Evolutionary conservation across 2,797 vertebrate genomes (phyloP).

Genomic region (Cirrhinus mrigala): DNA sequence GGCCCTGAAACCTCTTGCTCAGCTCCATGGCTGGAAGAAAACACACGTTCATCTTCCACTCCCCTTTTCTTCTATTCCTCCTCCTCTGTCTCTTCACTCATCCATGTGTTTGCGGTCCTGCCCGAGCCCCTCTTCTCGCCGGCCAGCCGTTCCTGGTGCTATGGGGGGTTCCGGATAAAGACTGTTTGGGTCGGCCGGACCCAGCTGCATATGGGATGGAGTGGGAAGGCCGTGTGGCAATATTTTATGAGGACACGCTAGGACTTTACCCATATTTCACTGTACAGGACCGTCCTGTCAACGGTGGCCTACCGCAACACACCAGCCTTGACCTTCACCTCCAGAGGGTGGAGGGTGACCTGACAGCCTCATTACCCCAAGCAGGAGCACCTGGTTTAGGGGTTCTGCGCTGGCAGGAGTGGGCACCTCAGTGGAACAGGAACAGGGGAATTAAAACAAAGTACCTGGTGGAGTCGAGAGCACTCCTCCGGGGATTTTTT

Average conservation of each 20-base stretch:
- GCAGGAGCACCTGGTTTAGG: slow-evolving; percentile 78
- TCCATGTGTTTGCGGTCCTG: slow-evolving; percentile 66
- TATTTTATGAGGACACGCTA: slow-evolving; percentile 80
- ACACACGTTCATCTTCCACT: slow-evolving; percentile 49
- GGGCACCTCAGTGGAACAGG: slow-evolving; percentile 80
- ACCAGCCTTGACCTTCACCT: slow-evolving; percentile 78
- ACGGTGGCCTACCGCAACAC: slow-evolving; percentile 81
- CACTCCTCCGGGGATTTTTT: slow-evolving; percentile 76
- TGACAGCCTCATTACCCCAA: slow-evolving; percentile 73
- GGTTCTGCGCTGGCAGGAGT: slow-evolving; percentile 79
- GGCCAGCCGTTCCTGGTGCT: slow-evolving; percentile 82
- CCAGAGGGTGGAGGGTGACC: slow-evolving; percentile 75
- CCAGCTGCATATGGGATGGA: slow-evolving; percentile 76
- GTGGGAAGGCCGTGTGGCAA: slow-evolving; percentile 72
- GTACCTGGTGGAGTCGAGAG: slow-evolving; percentile 77
- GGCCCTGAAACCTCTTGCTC: slow-evolving; percentile 39
- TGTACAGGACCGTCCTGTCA: slow-evolving; percentile 72
- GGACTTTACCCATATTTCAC: slow-evolving; percentile 81
- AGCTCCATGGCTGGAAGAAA: slow-evolving; percentile 53
- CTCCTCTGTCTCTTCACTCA: slow-evolving; percentile 15
- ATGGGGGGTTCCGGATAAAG: slow-evolving; percentile 79
- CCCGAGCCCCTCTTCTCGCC: slow-evolving; percentile 76
- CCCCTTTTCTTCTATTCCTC: slow-evolving; percentile 37
- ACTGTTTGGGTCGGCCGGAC: slow-evolving; percentile 74
- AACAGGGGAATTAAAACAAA: slow-evolving; percentile 72